Evolutionary conservation across 1,140 invertebrate species (phyloP), one percentile per base, ranked within the genome.

Genomic region (Drosophila pallidifrons): DNA sequence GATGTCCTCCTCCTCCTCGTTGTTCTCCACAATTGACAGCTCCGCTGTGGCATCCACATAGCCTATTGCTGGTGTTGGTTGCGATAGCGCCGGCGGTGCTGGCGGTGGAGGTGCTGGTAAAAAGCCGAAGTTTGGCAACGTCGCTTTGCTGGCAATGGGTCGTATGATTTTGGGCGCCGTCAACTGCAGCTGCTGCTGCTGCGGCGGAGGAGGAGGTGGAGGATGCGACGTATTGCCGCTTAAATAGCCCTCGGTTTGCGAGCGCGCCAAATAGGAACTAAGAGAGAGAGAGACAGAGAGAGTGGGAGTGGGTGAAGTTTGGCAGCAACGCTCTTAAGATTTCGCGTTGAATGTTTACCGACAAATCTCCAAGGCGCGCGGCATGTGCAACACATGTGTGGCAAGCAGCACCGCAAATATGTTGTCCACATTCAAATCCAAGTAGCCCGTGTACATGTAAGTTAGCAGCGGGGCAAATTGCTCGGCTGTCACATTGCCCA

Each of bases 391-490:
- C 45, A 96, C 93, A 91, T 96, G 96, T 4, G 96, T 96, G 1
- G 96, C 96, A 57, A 96, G 87, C 2, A 96, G 87, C 7, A 96
- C 95, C 67, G 95, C 95, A 92, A 96, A 96, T 54, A 96, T 95
- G 91, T 96, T 96, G 28, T 95, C 94, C 15, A 95, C 91, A 30
- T 94, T 96, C 16, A 96, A 92, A 75, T 96, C 95, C 61, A 96
- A 91, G 55, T 94, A 95, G 1, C 96, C 96, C 1, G 96, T 96
- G 92, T 96, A 96, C 95, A 96, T 96, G 90, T 96, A 96, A 7
- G 95, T 95, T 1, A 96, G 93, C 1, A 97, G 83, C 0, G 95
- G 95, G 1, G 95, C 95, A 81, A 96, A 97, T 47, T 95, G 95
- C 68, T 96, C 95, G 1, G 95, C 94, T 1, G 93, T 94, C 0